Conservation (phyloP, 2,113 vertebrate species). For the Urocolius indicus region DNA sequence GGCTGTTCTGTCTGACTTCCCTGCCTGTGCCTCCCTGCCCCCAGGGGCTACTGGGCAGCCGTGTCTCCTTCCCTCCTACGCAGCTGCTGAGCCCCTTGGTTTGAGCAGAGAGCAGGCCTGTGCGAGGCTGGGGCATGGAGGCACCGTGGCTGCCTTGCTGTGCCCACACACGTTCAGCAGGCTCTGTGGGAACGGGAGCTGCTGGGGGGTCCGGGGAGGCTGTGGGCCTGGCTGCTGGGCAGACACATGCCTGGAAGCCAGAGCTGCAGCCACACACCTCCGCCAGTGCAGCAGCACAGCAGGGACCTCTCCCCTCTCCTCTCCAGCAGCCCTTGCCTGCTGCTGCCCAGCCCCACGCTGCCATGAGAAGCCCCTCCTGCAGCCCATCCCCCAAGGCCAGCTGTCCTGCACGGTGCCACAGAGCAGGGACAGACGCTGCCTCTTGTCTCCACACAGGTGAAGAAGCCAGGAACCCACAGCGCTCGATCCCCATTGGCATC, state of each 20-base stretch:
- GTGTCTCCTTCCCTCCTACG: background rate
- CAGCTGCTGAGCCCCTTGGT: fast-evolving
- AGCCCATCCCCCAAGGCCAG: fast-evolving
- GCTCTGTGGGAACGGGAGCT: background rate
- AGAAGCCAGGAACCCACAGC: slow-evolving; percentile 93
- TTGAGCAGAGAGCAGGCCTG: fast-evolving
- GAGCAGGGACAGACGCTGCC: background rate
- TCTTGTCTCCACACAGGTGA: slow-evolving; percentile 81
- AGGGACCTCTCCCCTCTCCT: background rate
- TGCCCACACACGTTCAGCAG: fast-evolving
- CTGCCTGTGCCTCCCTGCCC: background rate
- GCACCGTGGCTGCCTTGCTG: fast-evolving
- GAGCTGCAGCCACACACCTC: fast-evolving
- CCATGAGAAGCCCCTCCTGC: background rate
- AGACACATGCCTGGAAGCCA: background rate
- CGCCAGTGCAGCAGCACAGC: fast-evolving
- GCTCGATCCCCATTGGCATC: slow-evolving; percentile 92
- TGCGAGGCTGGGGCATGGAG: background rate
- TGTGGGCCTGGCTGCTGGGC: background rate
- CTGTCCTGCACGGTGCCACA: fast-evolving
- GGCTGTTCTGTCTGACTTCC: background rate
- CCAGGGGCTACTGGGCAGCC: background rate
- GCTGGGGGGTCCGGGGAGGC: background rate
- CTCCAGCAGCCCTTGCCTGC: background rate
- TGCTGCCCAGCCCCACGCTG: background rate